Evolutionary conservation across 2,888 invertebrate genomes (phyloP).

Genomic region (Aphidoletes aphidimyza): DNA sequence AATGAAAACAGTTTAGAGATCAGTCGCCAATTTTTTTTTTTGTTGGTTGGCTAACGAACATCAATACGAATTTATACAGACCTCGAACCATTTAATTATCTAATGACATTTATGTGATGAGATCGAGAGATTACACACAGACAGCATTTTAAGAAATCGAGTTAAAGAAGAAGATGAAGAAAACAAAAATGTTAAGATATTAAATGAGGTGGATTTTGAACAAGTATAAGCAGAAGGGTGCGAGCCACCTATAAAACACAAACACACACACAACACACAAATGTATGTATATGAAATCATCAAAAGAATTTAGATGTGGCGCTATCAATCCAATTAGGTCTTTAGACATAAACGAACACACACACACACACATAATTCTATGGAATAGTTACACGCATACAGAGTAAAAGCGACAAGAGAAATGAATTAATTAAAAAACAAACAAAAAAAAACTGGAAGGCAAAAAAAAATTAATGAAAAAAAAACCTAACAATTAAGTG

Average conservation of each 20-base stretch:
- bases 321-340: constrained; percentile 43
- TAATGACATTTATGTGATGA: not conserved
- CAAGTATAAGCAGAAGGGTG: not conserved
- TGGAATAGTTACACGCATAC: constrained; percentile 40
- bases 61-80: constrained; percentile 37
- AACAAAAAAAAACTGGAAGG: not conserved
- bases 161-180: not conserved
- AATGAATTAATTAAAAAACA: not conserved
- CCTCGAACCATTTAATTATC: constrained; percentile 36
- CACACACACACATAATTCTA: constrained; percentile 25
- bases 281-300: constrained; percentile 38
- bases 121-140: not conserved
- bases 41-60: not conserved
- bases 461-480: constrained; percentile 46
- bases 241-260: not conserved
- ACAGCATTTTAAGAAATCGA: not conserved
- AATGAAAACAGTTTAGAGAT: not conserved
- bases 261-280: not conserved
- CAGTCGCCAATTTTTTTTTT: not conserved
- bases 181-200: not conserved
- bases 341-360: constrained; percentile 2
- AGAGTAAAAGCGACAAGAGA: not conserved
- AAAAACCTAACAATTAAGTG: constrained; percentile 1
- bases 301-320: constrained; percentile 52
- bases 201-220: not conserved